phyloP scores from a whole-genome alignment of 2,888 invertebrate genomes.

The Rotaria magnacalcarata region DNA sequence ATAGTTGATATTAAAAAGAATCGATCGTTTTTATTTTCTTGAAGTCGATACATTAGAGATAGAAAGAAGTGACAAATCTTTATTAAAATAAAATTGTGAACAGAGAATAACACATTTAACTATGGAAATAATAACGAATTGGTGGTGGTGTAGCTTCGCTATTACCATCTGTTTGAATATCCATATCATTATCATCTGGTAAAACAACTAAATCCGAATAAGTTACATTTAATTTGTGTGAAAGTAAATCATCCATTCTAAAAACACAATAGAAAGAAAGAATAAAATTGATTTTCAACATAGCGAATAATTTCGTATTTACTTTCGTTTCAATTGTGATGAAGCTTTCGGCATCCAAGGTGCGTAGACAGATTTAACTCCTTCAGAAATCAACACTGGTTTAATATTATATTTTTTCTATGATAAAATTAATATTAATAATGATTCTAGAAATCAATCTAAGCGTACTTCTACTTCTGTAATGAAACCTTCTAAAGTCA shows the following conservation, averaged over 20 bases:
- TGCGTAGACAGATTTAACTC: constrained; percentile 2
- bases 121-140: constrained; percentile 17
- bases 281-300: neutral
- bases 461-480: neutral
- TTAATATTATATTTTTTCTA: constrained; percentile 31
- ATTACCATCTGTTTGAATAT: neutral
- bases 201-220: neutral
- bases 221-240: neutral
- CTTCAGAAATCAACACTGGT: neutral
- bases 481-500: constrained; percentile 9
- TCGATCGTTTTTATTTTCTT: too few species aligned
- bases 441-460: neutral
- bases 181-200: neutral
- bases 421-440: neutral
- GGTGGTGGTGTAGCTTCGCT: neutral
- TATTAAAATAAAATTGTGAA: neutral
- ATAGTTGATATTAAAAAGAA: too few species aligned
- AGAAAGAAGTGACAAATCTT: neutral
- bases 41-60: too few species aligned
- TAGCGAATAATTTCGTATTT: neutral
- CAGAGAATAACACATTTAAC: neutral
- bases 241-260: constrained; percentile 14
- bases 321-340: constrained; percentile 35
- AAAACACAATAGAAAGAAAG: neutral
- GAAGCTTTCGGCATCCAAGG: constrained; percentile 25